Percentiles rank a stretch among this genome's conserved stretches.
These are phyloP conservation scores for Callipepla californica DNA, from an alignment of 2,113 vertebrate genomes.

Conservation along the genomic window DNA sequence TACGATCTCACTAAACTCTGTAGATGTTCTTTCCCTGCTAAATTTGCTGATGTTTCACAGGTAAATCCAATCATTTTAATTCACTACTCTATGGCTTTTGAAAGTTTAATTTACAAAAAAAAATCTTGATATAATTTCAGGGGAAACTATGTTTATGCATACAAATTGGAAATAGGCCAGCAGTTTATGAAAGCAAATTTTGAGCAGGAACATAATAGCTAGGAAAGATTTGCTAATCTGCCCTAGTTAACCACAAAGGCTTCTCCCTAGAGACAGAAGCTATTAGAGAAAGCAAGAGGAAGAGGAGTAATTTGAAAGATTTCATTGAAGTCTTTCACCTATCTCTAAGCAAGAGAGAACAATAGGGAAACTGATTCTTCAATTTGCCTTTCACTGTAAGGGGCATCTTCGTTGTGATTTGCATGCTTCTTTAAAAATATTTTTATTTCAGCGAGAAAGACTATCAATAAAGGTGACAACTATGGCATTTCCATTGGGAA, in stretches of 20 bases:
- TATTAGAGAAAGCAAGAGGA: background rate
- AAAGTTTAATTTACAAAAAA: background rate
- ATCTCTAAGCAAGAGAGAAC: background rate
- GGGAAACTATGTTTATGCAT: background rate
- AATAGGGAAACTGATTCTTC: background rate
- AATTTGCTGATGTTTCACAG: constrained; percentile 7
- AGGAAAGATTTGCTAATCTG: background rate
- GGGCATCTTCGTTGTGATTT: background rate
- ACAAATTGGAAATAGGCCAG: background rate
- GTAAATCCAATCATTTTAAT: background rate
- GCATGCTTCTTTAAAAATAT: background rate
- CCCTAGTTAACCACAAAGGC: background rate
- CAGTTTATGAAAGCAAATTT: background rate
- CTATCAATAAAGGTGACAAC: background rate
- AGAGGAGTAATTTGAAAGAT: background rate
- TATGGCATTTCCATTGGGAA: background rate
- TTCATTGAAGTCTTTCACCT: background rate
- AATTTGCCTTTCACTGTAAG: background rate
- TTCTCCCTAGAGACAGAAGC: background rate
- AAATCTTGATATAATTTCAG: background rate
- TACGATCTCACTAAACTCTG: background rate
- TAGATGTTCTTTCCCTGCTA: background rate
- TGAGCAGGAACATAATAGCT: background rate
- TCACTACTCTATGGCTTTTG: background rate
- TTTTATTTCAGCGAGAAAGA: background rate